Conservation (phyloP, 1,140 invertebrate species). For the Thrips palmi region DNA sequence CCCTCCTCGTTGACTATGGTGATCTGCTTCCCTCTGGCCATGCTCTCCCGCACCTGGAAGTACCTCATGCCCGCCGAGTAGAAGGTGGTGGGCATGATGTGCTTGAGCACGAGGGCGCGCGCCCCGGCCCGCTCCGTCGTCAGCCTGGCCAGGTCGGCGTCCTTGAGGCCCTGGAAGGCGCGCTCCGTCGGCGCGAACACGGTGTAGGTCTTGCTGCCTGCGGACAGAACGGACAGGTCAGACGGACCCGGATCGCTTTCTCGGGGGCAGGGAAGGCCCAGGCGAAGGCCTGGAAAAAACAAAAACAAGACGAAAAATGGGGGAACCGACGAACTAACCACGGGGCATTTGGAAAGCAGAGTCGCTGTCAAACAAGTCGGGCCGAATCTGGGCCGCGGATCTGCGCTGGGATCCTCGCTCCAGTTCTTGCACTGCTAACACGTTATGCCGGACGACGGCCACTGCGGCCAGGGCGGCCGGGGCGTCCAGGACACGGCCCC, state of each 20-base stretch:
- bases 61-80: constrained; percentile 71
- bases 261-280: too few relatives aligned
- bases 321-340: too few relatives aligned
- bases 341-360: too few relatives aligned
- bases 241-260: not conserved
- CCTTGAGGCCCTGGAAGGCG: constrained; percentile 49
- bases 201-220: constrained; percentile 63
- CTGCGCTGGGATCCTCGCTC: too few relatives aligned
- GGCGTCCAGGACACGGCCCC: too few relatives aligned
- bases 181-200: constrained; percentile 68
- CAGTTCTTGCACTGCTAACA: too few relatives aligned
- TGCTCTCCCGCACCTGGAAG: constrained; percentile 60
- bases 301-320: too few relatives aligned
- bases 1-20: constrained; percentile 60
- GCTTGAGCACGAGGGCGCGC: constrained; percentile 54
- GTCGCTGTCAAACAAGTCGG: too few relatives aligned
- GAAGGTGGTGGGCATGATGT: constrained; percentile 53
- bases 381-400: too few relatives aligned
- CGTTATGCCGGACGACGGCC: too few relatives aligned
- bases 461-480: too few relatives aligned
- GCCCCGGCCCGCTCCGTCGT: constrained; percentile 40
- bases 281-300: too few relatives aligned
- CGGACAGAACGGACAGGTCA: constrained; percentile 13
- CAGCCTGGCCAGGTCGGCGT: constrained; percentile 34
- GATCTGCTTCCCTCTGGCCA: constrained; percentile 36